Percentiles rank a stretch among this genome's conserved stretches.
phyloP scores from a whole-genome alignment of 2,888 invertebrate species.

The Lycia hirtaria region DNA sequence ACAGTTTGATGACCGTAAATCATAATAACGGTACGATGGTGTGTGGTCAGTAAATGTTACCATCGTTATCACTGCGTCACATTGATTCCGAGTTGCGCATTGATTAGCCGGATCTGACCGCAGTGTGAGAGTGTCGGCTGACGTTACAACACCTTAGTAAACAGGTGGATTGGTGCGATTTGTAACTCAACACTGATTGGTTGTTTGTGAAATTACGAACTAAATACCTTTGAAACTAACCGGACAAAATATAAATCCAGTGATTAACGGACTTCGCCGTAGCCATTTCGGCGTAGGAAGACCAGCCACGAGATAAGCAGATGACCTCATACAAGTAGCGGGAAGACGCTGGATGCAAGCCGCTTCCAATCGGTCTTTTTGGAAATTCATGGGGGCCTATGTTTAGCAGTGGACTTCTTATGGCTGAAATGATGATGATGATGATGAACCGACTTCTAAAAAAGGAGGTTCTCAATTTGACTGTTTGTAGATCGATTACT shows the following conservation, averaged over 20 bases:
- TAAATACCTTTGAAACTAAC: not conserved
- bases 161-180: slow-evolving; percentile 36
- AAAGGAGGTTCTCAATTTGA: too few species aligned
- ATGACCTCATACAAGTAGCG: too few species aligned
- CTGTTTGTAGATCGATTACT: too few species aligned
- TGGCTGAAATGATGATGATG: too few species aligned
- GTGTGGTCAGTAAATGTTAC: slow-evolving; percentile 34
- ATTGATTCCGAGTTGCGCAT: slow-evolving; percentile 33
- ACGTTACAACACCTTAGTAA: slow-evolving; percentile 41
- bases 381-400: too few species aligned
- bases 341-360: too few species aligned
- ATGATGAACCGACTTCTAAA: too few species aligned
- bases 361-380: too few species aligned
- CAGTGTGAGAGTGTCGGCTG: slow-evolving; percentile 38
- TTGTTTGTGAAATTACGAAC: not conserved
- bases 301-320: too few species aligned
- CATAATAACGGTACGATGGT: slow-evolving; percentile 6
- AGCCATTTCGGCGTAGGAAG: too few species aligned
- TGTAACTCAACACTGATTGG: slow-evolving; percentile 39
- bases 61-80: slow-evolving; percentile 30
- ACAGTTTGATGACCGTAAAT: not conserved
- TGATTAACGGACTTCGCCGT: too few species aligned
- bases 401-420: too few species aligned
- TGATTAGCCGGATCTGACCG: slow-evolving; percentile 41
- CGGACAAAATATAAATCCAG: not conserved